Evolutionary conservation across 2,797 vertebrate species (phyloP).

Genomic region (Pangasius djambal): DNA sequence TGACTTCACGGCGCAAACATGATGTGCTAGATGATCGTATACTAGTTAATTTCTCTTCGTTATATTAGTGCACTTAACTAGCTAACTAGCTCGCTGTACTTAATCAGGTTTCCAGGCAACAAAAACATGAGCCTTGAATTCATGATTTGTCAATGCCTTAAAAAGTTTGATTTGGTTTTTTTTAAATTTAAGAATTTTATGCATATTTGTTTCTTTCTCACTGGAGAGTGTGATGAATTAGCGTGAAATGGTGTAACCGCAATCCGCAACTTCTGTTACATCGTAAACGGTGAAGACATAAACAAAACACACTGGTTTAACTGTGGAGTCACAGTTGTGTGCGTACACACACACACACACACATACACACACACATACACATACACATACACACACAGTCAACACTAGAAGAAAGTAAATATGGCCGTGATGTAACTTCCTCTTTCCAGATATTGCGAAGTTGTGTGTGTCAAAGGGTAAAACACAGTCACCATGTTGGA

Average conservation of each 20-base stretch:
- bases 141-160: background rate
- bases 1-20: background rate
- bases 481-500: background rate
- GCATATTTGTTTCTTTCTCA: background rate
- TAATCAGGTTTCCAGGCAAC: background rate
- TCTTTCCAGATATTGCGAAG: conserved; percentile 12
- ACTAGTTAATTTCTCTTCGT: background rate
- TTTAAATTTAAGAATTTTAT: background rate
- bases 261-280: background rate
- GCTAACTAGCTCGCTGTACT: background rate
- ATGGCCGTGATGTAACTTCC: conserved; percentile 28
- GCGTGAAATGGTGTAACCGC: conserved; percentile 31
- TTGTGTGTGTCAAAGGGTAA: conserved; percentile 7
- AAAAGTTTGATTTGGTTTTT: background rate
- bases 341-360: background rate
- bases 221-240: background rate
- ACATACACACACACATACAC: background rate
- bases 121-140: background rate
- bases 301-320: conserved; percentile 43
- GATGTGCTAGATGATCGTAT: background rate
- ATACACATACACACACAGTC: background rate
- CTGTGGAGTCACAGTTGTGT: background rate
- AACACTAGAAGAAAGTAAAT: background rate
- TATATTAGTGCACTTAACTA: background rate
- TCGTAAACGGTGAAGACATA: background rate